Evolutionary conservation across 2,113 vertebrate species (phyloP).

Genomic region (Pimephales promelas): DNA sequence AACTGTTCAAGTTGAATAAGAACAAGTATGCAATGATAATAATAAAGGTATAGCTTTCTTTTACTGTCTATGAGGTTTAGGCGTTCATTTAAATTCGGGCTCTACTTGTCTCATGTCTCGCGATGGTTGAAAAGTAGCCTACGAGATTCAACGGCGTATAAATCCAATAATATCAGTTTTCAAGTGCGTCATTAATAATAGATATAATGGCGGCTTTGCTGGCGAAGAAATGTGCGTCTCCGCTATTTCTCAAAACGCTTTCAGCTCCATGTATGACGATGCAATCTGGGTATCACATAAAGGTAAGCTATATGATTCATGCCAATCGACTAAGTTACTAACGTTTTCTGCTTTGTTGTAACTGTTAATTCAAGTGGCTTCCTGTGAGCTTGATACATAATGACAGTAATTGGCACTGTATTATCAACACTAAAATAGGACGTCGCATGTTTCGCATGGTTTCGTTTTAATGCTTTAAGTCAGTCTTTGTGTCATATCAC

Average conservation of each 20-base stretch:
- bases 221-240: conserved; percentile 64
- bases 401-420: not conserved
- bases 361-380: not conserved
- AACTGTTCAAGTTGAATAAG: not conserved
- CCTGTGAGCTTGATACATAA: not conserved
- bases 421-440: not conserved
- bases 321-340: not conserved
- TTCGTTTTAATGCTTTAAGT: not conserved
- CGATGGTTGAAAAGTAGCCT: not conserved
- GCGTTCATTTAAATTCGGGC: too few species aligned
- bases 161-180: not conserved
- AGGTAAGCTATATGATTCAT: conserved; percentile 63
- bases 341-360: not conserved
- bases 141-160: not conserved
- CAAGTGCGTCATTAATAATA: conserved; percentile 62
- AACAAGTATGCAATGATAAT: not conserved
- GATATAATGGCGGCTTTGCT: conserved; percentile 66
- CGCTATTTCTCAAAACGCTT: conserved; percentile 65
- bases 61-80: too few species aligned
- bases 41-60: not conserved
- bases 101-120: not conserved
- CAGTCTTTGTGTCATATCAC: not conserved
- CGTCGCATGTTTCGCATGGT: not conserved
- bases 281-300: conserved; percentile 71
- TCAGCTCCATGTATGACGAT: conserved; percentile 66